Base-by-base conservation (phyloP, 1,140 invertebrate species). In the Luehdorfia chinensis region DNA sequence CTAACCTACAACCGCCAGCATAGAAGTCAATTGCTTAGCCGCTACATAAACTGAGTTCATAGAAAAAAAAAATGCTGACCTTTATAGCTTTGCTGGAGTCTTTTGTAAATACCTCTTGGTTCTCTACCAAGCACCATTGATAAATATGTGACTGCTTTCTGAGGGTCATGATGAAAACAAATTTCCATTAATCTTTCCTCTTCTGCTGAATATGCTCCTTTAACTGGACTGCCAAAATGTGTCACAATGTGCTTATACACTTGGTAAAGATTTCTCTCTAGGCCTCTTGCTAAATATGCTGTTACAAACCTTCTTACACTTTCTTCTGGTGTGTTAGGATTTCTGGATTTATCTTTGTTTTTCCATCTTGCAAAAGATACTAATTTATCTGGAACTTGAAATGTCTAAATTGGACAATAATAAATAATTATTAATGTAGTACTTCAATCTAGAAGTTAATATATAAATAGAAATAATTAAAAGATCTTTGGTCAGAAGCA, bases 151-250 rank as follows among this genome's bases (percentile, higher is more conserved):
- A 75, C 67, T 9, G 68, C 61, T 52, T 69, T 50, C 11, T 45
- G 52, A 12, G 72, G 65, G 15, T 57, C 47, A 33, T 78, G 63
- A 32, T 60, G 61, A 14, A 73, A 64, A 47, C 74, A 78, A 15
- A 76, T 61, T 33, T 71, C 39, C 60, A 83, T 75, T n/a, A 78
- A 50, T 57, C 74, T 80, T 45, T 74, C 61, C 55, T 80, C 76
- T 46, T 52, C 39, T 30, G 47, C 8, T 9, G 65, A 52, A 49
- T 76, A 83, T 8, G 30, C 9, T 1, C 67, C 61, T 54, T 67
- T 83, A 0, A 44, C 32, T 25, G 58, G 53, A 21, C 15, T 45
- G 13, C 59, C 67, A 59, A 63, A 72, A 15, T 55, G 21, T 9
- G 39, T 57, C n/a, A 72, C 16, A 32, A 79, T 49, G 54, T 76